Percentiles rank a stretch among this genome's conserved stretches.
These are phyloP conservation scores for Lethrus apterus DNA, from an alignment of 1,140 invertebrate species.

Conservation along the genomic window DNA sequence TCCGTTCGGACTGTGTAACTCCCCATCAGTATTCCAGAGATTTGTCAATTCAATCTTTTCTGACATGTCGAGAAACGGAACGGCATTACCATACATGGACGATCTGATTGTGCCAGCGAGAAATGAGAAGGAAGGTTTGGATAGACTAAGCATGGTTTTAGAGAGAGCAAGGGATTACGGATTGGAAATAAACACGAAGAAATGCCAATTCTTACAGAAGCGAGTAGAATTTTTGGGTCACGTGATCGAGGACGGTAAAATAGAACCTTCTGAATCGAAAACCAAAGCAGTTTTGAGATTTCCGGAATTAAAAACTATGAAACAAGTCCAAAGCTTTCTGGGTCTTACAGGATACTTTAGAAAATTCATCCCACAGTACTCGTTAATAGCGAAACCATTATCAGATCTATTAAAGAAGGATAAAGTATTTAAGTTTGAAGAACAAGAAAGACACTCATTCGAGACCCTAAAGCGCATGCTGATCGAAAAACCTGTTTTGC, in stretches of 20 bases:
- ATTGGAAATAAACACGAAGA: constrained; percentile 5
- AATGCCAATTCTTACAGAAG: constrained; percentile 14
- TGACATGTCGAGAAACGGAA: background rate
- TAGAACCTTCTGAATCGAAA: constrained; percentile 23
- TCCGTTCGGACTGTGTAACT: constrained; percentile 12
- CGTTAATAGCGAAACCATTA: constrained; percentile 10
- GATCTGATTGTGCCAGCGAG: constrained; percentile 2
- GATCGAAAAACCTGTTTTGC: constrained; percentile 17
- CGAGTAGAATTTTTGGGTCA: constrained; percentile 24
- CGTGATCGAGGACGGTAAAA: constrained; percentile 3
- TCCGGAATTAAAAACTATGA: constrained; percentile 28
- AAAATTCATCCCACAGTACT: too few relatives aligned
- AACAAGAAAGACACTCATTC: constrained; percentile 10
- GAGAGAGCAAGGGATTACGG: background rate
- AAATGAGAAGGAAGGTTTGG: background rate
- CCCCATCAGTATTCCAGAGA: constrained; percentile 4
- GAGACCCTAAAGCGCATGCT: constrained; percentile 17
- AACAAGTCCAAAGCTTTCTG: constrained; percentile 27
- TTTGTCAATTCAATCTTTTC: constrained; percentile 1
- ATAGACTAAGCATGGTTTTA: constrained; percentile 1
- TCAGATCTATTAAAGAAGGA: background rate
- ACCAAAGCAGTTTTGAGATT: constrained; percentile 31
- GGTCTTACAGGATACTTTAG: constrained; percentile 18
- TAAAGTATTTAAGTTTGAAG: constrained; percentile 1
- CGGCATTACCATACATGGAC: constrained; percentile 5